These are phyloP conservation scores for Zygogramma bicolorata DNA, from an alignment of 2,888 invertebrate species.

Conservation along the genomic window DNA sequence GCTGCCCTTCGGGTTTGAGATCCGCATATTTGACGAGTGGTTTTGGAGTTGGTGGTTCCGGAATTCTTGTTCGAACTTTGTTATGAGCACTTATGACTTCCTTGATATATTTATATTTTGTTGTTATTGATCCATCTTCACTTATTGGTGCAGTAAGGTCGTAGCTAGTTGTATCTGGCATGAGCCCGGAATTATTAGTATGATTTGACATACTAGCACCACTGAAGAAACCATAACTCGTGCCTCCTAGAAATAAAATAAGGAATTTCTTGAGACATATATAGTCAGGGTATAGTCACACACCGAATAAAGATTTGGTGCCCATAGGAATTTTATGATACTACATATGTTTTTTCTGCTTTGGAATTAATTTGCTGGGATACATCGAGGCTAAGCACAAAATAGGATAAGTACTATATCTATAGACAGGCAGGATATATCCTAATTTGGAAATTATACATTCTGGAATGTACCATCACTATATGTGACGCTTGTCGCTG, in stretches of 20 bases:
- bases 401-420: too few relatives aligned
- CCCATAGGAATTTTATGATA: too few relatives aligned
- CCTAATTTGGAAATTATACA: too few relatives aligned
- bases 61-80: constrained; percentile 56
- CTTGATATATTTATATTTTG: constrained; percentile 81
- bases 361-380: too few relatives aligned
- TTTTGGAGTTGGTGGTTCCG: constrained; percentile 69
- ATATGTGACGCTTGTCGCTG: too few relatives aligned
- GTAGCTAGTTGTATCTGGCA: constrained; percentile 71
- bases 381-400: too few relatives aligned
- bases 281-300: too few relatives aligned
- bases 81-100: constrained; percentile 66
- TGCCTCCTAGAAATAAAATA: constrained; percentile 9
- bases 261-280: too few relatives aligned
- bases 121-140: constrained; percentile 91
- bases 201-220: constrained; percentile 57
- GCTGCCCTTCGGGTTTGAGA: constrained; percentile 36
- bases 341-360: too few relatives aligned
- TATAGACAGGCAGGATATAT: too few relatives aligned
- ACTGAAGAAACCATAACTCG: constrained; percentile 15
- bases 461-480: too few relatives aligned
- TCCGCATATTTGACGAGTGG: constrained; percentile 50
- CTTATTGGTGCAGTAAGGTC: constrained; percentile 86
- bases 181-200: constrained; percentile 72
- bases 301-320: too few relatives aligned